Evolutionary conservation across 2,888 invertebrate species (phyloP), one percentile per base, ranked within the genome.

Genomic region (Empis livida): DNA sequence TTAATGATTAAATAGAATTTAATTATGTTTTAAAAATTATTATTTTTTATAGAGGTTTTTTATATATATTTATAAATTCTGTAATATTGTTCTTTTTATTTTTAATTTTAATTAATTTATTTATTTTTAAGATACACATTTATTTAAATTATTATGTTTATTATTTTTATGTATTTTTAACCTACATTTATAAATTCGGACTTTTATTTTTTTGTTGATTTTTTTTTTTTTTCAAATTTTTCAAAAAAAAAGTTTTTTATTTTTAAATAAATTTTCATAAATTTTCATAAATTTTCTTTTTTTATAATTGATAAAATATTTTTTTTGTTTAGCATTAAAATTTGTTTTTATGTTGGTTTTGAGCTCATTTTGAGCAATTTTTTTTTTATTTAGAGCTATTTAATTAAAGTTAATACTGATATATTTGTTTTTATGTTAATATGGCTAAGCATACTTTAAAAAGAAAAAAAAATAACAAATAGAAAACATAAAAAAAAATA

Each of bases 111-210:
- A n/a, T 31, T 39, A 41, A 13, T 44, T 38, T 10, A 32, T 32
- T 42, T 15, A 39, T 47, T 35, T 47, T 15, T 9, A 31, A 44
- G 23, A 27, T 27, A 53, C 51, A 53, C 51, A 51, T 51, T 49
- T 46, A 53, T 53, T 51, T 51, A 52, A 49, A 52, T 49, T 43
- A 38, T 39, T 46, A 45, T 50, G 50, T 48, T 47, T 51, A 44
- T 47, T 43, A 43, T 48, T 44, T 43, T 41, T 43, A 48, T 42
- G 46, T 45, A 45, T 46, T 53, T 49, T 44, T 32, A 50, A 40
- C 43, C 56, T 58, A 58, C 55, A 56, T 54, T 57, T 57, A 56
- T 58, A 58, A 58, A 58, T 58, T 58, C 58, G 58, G 58, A 56
- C 58, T 57, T 56, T 55, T 53, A 53, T 51, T 53, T 46, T 50